phyloP scores from a whole-genome alignment of 2,888 invertebrate species.

The Parochlus steinenii region DNA sequence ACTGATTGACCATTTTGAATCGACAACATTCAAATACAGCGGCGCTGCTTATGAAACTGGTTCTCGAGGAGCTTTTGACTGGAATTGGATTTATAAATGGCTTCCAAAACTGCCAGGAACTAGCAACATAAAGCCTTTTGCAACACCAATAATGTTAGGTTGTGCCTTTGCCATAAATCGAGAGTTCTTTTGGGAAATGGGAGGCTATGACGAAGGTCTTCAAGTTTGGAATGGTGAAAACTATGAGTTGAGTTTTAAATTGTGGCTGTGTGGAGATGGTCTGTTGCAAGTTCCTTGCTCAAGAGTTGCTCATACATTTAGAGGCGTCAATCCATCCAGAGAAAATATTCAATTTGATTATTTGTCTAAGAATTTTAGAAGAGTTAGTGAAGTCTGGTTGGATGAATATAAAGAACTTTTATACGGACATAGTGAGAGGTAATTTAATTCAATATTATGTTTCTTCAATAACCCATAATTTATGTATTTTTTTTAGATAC shows the following conservation, averaged over 20 bases:
- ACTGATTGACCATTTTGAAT: slow-evolving; percentile 3
- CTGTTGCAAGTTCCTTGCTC: slow-evolving; percentile 9
- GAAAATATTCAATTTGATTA: neutral
- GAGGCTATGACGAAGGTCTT: slow-evolving; percentile 9
- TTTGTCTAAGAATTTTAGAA: slow-evolving; percentile 55
- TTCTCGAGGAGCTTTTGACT: slow-evolving; percentile 2
- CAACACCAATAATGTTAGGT: slow-evolving; percentile 7
- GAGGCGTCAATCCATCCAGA: slow-evolving; percentile 5
- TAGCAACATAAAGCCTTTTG: slow-evolving; percentile 1
- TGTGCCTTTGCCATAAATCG: slow-evolving; percentile 8
- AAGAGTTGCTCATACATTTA: slow-evolving; percentile 5
- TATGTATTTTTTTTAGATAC: no score
- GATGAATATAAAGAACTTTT: slow-evolving; percentile 84
- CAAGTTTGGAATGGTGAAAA: slow-evolving; percentile 11
- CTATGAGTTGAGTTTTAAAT: slow-evolving; percentile 9
- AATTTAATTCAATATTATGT: no score
- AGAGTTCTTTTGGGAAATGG: slow-evolving; percentile 5
- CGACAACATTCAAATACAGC: slow-evolving; percentile 1
- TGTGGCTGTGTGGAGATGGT: slow-evolving; percentile 9
- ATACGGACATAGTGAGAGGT: slow-evolving; percentile 54
- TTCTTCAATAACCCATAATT: no score
- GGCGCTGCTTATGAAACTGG: neutral
- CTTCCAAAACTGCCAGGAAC: neutral
- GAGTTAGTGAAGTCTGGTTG: slow-evolving; percentile 98
- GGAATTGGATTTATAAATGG: slow-evolving; percentile 6